Percentiles rank a stretch among this genome's conserved stretches.
Evolutionary conservation across 2,113 vertebrate genomes (phyloP).

Genomic region (Colaptes auratus): DNA sequence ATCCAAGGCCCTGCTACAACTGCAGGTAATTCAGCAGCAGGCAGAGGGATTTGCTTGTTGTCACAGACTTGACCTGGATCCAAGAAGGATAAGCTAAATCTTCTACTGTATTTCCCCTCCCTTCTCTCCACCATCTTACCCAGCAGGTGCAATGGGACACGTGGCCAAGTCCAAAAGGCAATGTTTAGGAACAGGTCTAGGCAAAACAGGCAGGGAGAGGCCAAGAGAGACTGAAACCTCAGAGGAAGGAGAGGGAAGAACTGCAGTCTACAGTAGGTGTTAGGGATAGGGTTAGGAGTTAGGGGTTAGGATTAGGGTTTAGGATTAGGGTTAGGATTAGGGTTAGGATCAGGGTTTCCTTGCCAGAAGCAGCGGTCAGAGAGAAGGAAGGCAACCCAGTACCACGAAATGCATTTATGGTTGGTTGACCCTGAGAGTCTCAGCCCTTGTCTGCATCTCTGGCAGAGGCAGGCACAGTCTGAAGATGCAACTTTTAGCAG

Average conservation of each 20-base stretch:
- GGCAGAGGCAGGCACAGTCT: background rate
- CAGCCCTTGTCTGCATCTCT: background rate
- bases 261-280: background rate
- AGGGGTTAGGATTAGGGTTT: too few relatives aligned
- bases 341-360: background rate
- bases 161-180: background rate
- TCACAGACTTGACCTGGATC: background rate
- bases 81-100: background rate
- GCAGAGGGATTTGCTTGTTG: background rate
- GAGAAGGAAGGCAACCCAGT: background rate
- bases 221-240: background rate
- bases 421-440: background rate
- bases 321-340: too few relatives aligned
- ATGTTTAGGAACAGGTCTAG: background rate
- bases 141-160: background rate
- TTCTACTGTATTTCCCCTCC: background rate
- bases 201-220: background rate
- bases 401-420: accelerated
- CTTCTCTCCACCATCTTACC: background rate
- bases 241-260: background rate
- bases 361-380: background rate
- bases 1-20: background rate
- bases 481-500: background rate
- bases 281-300: too few relatives aligned
- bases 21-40: background rate